phyloP scores from a whole-genome alignment of 2,797 vertebrate genomes.

The Enteromius anoplus region DNA sequence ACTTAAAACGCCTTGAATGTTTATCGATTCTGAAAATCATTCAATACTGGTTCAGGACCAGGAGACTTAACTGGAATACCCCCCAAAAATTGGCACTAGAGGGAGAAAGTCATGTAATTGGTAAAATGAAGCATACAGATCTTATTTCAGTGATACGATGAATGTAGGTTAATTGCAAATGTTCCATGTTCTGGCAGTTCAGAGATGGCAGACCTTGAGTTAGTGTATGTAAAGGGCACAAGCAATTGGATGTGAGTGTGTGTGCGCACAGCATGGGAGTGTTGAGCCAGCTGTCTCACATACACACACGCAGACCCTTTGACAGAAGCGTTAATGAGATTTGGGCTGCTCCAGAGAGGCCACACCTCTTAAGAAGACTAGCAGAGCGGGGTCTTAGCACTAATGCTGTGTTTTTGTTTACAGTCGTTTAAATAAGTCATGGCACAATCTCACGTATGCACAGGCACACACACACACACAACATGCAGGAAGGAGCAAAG shows the following conservation, averaged over 20 bases:
- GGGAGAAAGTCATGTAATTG: background rate
- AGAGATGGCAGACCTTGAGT: slow-evolving; percentile 43
- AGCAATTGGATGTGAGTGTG: slow-evolving; percentile 43
- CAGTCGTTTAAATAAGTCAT: slow-evolving; percentile 31
- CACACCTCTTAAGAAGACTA: slow-evolving; percentile 49
- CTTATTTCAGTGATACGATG: slow-evolving; percentile 1
- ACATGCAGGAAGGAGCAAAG: slow-evolving; percentile 10
- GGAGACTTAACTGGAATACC: background rate
- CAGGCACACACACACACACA: background rate
- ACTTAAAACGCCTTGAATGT: background rate
- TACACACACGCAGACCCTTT: slow-evolving; percentile 13
- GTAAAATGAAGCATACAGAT: slow-evolving; percentile 22
- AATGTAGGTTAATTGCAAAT: slow-evolving; percentile 47
- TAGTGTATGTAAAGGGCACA: slow-evolving; percentile 41
- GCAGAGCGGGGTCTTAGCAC: slow-evolving; percentile 43
- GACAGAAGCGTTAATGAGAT: slow-evolving; percentile 55
- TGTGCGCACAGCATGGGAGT: slow-evolving; percentile 53
- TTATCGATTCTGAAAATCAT: background rate
- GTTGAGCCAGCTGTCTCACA: slow-evolving; percentile 56
- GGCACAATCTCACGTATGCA: background rate
- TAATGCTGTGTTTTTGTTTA: slow-evolving; percentile 53
- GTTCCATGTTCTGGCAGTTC: slow-evolving; percentile 1
- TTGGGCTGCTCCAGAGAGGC: slow-evolving; percentile 54
- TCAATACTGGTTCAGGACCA: background rate
- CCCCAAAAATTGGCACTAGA: background rate